Evolutionary conservation across 2,888 invertebrate species (phyloP), one percentile per base, ranked within the genome.

Genomic region (Euclidia mi): DNA sequence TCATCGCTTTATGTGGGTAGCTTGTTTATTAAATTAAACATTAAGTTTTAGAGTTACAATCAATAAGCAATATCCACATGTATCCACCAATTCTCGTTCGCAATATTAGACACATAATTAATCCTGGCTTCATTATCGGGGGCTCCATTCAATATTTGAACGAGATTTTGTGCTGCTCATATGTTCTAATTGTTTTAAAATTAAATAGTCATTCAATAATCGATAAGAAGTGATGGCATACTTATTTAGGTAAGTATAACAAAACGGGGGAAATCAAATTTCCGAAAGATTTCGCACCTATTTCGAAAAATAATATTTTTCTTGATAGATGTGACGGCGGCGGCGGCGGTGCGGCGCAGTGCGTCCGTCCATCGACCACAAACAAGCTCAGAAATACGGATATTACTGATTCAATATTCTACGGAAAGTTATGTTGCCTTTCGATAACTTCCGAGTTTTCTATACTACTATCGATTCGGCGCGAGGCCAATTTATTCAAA

Each of bases 401-500:
- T 84, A 84, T 82, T 81, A 79, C 81, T 70, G 75, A 79, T 79
- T 79, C 82, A 80, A 82, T 81, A 81, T 82, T 77, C 72, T 72
- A 69, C 76, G 64, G 67, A 76, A 83, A 83, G 75, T 81, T 82
- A 70, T 75, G 74, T 77, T 76, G 72, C 73, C 71, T 69, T 68
- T 66, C 70, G 75, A 79, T 78, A 81, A 81, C 72, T 79, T 77
- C 77, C 73, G 76, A 83, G 79, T 84, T 84, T 80, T 85, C 84
- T 85, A 78, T 79, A 71, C 78, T 81, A 82, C 80, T 83, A 89
- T 88, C 85, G 88, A 89, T 89, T 87, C 82, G 79, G 84, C 80
- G 81, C 79, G 77, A 72, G 80, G 82, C 82, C 89, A 92, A 92
- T 91, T 91, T 91, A 92, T 91, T 91, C 91, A 87, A 84, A 91